Base-by-base conservation (phyloP, 2,113 vertebrate genomes). In the Periophthalmus modestus region DNA sequence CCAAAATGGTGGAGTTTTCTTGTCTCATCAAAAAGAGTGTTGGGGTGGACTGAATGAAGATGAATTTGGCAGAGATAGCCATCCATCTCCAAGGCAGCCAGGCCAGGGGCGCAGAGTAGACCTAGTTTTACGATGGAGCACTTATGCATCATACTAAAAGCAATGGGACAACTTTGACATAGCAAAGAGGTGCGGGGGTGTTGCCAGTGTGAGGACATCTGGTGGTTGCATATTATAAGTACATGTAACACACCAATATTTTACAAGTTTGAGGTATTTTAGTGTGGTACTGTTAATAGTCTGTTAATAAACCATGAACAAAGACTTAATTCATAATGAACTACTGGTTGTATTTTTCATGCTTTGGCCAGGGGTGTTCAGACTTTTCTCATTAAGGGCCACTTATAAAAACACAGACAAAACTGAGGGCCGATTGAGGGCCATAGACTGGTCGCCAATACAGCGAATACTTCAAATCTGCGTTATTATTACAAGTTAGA, bases 61-160 rank as follows among this genome's bases (percentile, higher is more conserved):
- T 63, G 69, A 65, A 72, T 75, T 34, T 71, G 71, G 48, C 34
- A 69, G 59, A 79, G 46, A 47, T 71, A 50, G 62, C 36, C 68
- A 75, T 87, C 73, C 65, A 68, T 79, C 68, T 74, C 46, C 47
- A 34, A 39, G 47, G 23, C 43, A 68, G 33, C 28, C 52, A 47
- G 54, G 71, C 46, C 34, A 69, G 68, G 75, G 72, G 63, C 11
- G 4, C 21, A 36, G 46, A 77, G 21, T 50, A 85, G 81, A 85
- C 86, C 88, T 85, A 90, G 78, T 87, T 91, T 87, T 63, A 43
- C 47, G 50, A 68, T 16, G 34, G 21, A 67, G 55, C 34, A 39
- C 62, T 65, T 65, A 65, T 65, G 62, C 62, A 65, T 65, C 62
- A 39, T 65, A 36, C 62, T 39, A 65, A 65, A 33, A 28, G 15